Evolutionary conservation across 2,797 vertebrate species (phyloP), one percentile per base, ranked within the genome.

Genomic region (Apodemus agrarius): DNA sequence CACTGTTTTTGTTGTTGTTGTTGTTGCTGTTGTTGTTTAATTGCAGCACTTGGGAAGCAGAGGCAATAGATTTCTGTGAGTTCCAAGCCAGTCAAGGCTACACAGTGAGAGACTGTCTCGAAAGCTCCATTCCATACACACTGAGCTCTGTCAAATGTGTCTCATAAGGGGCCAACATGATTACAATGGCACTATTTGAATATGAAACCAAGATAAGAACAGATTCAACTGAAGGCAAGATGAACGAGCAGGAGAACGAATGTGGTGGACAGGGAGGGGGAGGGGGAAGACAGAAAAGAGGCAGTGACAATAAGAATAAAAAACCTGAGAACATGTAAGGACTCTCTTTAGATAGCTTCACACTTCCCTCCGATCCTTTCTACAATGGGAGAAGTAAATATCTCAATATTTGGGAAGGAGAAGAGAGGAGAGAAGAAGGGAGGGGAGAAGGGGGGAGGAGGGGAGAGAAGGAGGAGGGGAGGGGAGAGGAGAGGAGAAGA

Each of bases 201-300:
- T 24, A 92, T 34, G 72, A 86, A 34, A 10, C 22, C 75, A 90
- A 91, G 29, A 80, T 80, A 65, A 61, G 21, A 94, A 65, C 12
- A 95, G 61, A 29, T 89, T 80, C 72, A 90, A 85, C n/a, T 29
- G 54, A 90, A 96, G 61, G 22, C 93, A 89, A 76, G 43, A 61
- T 61, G 52, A 90, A 61, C 19, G 79, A 82, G 65, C 57, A 90
- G 37, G 54, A 85, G 52, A 49, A 26, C n/a, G 52, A 49, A 26
- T 31, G 82, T 16, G 31, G 40, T n/a, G 63, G 43, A 43, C 69
- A 24, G 12, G 43, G 43, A 52, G 11, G 34, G 21, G 6, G 1
- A 26, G 5, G 29, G 79, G 92, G 69, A 8, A 34, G 13, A 43
- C 65, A 67, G 52, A 82, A 88, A 67, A 24, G 9, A 78, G 54